A percentile compares a stretch with the other conserved stretches of the same genome.
Conservation (phyloP, 2,888 invertebrate species). For the Drosophila silvestris region DNA sequence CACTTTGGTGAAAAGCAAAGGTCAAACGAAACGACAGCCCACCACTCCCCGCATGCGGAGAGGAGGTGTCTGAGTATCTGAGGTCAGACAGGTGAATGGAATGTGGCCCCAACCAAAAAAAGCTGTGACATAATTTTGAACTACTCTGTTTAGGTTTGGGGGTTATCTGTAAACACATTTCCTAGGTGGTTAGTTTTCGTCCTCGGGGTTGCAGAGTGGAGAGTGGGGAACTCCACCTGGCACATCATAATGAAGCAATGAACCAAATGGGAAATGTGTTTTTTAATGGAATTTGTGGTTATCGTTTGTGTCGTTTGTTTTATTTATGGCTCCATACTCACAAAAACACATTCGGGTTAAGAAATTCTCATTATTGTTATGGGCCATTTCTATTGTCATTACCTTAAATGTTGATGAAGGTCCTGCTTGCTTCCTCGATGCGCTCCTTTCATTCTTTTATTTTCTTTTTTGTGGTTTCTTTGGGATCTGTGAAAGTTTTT, state of each 20-base stretch:
- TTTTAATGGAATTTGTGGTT: slow-evolving; percentile 70
- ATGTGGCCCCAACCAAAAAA: slow-evolving; percentile 6
- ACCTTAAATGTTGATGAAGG: slow-evolving; percentile 62
- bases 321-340: slow-evolving; percentile 53
- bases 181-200: slow-evolving; percentile 38
- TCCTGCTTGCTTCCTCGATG: slow-evolving; percentile 1
- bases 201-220: neutral
- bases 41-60: slow-evolving; percentile 17
- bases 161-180: slow-evolving; percentile 56
- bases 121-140: slow-evolving; percentile 62
- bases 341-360: slow-evolving; percentile 29
- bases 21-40: slow-evolving; percentile 47
- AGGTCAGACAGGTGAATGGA: slow-evolving; percentile 50
- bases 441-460: neutral
- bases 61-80: slow-evolving; percentile 7
- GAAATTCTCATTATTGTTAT: slow-evolving; percentile 63
- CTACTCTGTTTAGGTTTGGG: slow-evolving; percentile 32
- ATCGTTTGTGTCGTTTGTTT: slow-evolving; percentile 64
- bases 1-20: slow-evolving; percentile 63
- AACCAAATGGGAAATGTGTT: slow-evolving; percentile 48
- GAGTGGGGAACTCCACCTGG: slow-evolving; percentile 14
- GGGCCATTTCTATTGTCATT: slow-evolving; percentile 60
- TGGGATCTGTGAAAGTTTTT: slow-evolving; percentile 21
- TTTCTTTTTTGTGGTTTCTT: neutral
- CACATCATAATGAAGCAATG: slow-evolving; percentile 69